Evolutionary conservation across 92 coral and sea anemone species (phyloP), one percentile per base, ranked within the genome.

Genomic region (Nematostella vectensis): DNA sequence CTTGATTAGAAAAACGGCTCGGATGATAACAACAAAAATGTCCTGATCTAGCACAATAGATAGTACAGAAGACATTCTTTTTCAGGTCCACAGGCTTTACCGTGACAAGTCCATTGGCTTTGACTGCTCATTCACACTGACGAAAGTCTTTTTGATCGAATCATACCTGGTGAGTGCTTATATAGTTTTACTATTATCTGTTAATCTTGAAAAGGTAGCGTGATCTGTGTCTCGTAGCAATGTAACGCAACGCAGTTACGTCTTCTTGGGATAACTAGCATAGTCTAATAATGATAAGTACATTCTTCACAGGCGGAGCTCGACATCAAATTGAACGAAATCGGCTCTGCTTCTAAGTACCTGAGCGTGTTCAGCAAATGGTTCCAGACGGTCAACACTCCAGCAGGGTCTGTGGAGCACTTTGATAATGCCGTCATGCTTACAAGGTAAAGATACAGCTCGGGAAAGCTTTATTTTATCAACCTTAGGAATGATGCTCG

Each of bases 151-250:
- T 54, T 51, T 89, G 19, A 15, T 89, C 6, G 57, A 67, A 25
- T 82, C 79, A 27, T 60, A 72, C 40, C 94, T 82, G 68, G 96
- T 88, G 65, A 69, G 84, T 61, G 25, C 15, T 36, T 33, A 33
- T 33, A 33, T 33, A 33, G 15, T 33, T 6, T 33, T 33, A 33
- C 40, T n/a, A n/a, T n/a, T n/a, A n/a, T n/a, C n/a, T n/a, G n/a
- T n/a, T n/a, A n/a, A n/a, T n/a, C n/a, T n/a, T n/a, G n/a, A n/a
- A n/a, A n/a, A n/a, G n/a, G n/a, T n/a, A n/a, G n/a, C n/a, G n/a
- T n/a, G n/a, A n/a, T n/a, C n/a, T n/a, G n/a, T n/a, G n/a, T n/a
- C n/a, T n/a, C n/a, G n/a, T n/a, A n/a, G n/a, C n/a, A n/a, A n/a
- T n/a, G n/a, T n/a, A n/a, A n/a, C n/a, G n/a, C n/a, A n/a, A n/a